Conservation (phyloP, 2,797 vertebrate species). For the Sebastes cheni region DNA sequence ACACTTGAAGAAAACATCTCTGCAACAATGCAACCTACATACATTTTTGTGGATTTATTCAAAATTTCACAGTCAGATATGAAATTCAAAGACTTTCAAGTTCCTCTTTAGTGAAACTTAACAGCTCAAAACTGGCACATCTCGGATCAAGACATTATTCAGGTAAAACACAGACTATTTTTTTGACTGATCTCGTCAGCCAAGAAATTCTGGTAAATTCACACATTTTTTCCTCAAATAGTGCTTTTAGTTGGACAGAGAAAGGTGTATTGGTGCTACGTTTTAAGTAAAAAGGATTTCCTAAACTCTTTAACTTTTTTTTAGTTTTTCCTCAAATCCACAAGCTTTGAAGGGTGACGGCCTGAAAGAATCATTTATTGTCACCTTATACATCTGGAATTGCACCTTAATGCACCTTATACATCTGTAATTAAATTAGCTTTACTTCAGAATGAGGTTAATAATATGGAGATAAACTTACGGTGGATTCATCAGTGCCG, state of each 20-base stretch:
- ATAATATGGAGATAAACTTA: constrained; percentile 31
- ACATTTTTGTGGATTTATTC: neutral
- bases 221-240: neutral
- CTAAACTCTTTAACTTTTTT: neutral
- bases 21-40: neutral
- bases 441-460: neutral
- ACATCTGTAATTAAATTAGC: neutral
- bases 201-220: neutral
- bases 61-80: neutral
- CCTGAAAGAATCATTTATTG: neutral
- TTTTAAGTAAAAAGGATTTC: neutral
- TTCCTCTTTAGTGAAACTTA: neutral
- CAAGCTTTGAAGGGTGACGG: neutral
- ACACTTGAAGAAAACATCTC: neutral
- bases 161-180: neutral
- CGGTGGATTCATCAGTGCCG: constrained; percentile 64
- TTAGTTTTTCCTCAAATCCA: neutral
- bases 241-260: neutral
- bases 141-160: neutral
- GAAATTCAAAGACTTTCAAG: neutral
- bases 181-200: neutral
- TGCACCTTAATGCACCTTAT: too few species aligned
- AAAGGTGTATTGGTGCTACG: neutral
- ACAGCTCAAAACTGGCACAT: neutral
- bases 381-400: neutral